Evolutionary conservation across 2,888 invertebrate species (phyloP), one percentile per base, ranked within the genome.

Genomic region (Brassicogethes aeneus): DNA sequence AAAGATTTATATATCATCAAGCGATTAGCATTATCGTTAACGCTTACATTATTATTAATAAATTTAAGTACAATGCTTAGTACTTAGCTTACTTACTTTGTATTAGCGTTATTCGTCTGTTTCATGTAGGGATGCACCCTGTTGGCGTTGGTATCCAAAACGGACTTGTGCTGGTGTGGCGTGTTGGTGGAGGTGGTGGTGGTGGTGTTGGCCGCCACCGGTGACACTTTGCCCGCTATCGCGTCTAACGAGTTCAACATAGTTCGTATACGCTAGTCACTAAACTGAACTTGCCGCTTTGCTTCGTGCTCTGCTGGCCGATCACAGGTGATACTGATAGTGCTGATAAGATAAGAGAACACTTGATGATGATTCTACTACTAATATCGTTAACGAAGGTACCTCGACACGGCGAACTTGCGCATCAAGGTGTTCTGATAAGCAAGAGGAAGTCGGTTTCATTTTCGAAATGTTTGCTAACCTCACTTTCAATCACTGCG

Each of bases 171-270:
- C 39, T 59, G 55, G n/a, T n/a, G n/a, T n/a, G n/a, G n/a, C n/a
- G n/a, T n/a, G 41, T 55, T 55, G 50, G 53, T 61, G n/a, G 45
- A 45, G 34, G 50, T 50, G 50, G 35, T 56, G 56, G 42, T 44
- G 14, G 51, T 47, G 44, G 44, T 41, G 36, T 3, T 23, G 16
- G 76, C 68, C 74, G 77, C 73, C 69, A 85, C 85, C 65, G 89
- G 88, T 69, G 89, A 88, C 69, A 89, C 83, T 72, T 90, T 90
- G 67, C 86, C 86, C 73, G 89, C 89, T 73, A 90, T 77, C 69
- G 84, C 82, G 76, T 88, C 88, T 71, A 90, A 74, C 59, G 88
- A 85, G 71, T 86, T 84, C 70, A 90, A 77, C 89, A 89, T 89
- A 66, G 70, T 72, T n/a, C n/a, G n/a, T n/a, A n/a, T n/a, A n/a